These are phyloP conservation scores for Vespertilio murinus DNA, from an alignment of 2,797 vertebrate species.

Conservation along the genomic window DNA sequence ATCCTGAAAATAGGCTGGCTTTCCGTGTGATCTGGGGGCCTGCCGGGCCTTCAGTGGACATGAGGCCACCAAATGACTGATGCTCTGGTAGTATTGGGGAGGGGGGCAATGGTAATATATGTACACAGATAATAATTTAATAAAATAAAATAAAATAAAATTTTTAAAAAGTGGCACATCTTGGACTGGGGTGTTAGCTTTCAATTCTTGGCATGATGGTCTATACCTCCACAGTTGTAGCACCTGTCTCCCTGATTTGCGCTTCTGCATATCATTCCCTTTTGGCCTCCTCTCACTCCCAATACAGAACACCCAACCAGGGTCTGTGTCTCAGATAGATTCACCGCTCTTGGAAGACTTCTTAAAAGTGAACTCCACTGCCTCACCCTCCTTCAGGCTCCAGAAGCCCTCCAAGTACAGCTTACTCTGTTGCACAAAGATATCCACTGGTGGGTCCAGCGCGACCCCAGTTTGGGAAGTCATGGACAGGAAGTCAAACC, in stretches of 20 bases:
- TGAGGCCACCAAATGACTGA: conserved; percentile 96
- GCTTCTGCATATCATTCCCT: conserved; percentile 89
- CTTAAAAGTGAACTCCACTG: conserved; percentile 71
- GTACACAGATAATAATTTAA: no score
- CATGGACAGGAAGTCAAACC: no score
- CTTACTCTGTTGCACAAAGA: background rate
- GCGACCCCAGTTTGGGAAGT: no score
- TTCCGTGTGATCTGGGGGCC: conserved; percentile 81
- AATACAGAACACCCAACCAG: conserved; percentile 91
- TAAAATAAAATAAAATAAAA: no score
- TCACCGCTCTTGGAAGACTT: conserved; percentile 96
- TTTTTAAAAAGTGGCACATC: conserved; percentile 98
- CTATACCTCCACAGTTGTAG: conserved; percentile 94
- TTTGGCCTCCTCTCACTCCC: conserved; percentile 96
- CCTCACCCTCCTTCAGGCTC: background rate
- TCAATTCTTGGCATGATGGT: conserved; percentile 98
- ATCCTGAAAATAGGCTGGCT: conserved; percentile 83
- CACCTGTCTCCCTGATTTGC: background rate
- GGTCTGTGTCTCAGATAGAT: conserved; percentile 93
- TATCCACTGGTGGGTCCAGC: background rate
- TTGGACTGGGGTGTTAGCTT: conserved; percentile 97
- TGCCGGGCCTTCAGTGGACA: conserved; percentile 95
- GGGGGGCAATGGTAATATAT: no score
- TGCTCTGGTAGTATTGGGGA: conserved; percentile 98
- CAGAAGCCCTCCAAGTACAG: background rate